Percentiles rank a stretch among this genome's conserved stretches.
phyloP scores from a whole-genome alignment of 2,113 vertebrate species.

The Propithecus coquereli region DNA sequence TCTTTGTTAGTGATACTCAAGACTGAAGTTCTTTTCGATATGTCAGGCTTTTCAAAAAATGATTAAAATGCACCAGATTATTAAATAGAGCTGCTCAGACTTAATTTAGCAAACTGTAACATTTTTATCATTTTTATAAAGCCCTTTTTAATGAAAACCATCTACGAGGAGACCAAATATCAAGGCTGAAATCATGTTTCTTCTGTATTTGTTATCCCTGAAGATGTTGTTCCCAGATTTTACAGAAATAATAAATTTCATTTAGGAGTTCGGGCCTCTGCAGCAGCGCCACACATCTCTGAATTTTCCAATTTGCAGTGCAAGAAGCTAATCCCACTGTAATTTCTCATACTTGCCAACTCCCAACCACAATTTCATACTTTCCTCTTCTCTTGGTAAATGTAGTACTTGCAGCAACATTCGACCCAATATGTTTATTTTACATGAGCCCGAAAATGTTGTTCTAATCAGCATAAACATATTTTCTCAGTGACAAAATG shows the following conservation, averaged over 20 bases:
- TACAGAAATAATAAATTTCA: constrained; percentile 79
- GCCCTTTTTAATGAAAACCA: constrained; percentile 71
- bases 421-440: constrained; percentile 79
- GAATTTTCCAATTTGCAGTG: constrained; percentile 78
- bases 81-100: constrained; percentile 68
- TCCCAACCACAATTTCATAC: constrained; percentile 73
- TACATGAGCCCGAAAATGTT: constrained; percentile 70
- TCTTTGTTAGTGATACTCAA: constrained; percentile 32
- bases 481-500: constrained; percentile 79
- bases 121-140: constrained; percentile 79
- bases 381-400: constrained; percentile 73
- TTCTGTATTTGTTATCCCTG: constrained; percentile 69
- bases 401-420: constrained; percentile 64
- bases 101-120: constrained; percentile 74
- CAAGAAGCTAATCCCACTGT: constrained; percentile 70
- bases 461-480: constrained; percentile 81
- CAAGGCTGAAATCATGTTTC: constrained; percentile 65
- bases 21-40: constrained; percentile 61
- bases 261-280: constrained; percentile 71
- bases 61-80: constrained; percentile 66
- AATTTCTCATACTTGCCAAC: constrained; percentile 71
- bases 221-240: constrained; percentile 76
- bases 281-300: constrained; percentile 52
- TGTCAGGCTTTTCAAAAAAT: constrained; percentile 61
- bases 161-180: constrained; percentile 49